Base-by-base conservation (phyloP, 64 coral and sea anemone species). In the Dendronephthya gigantea region DNA sequence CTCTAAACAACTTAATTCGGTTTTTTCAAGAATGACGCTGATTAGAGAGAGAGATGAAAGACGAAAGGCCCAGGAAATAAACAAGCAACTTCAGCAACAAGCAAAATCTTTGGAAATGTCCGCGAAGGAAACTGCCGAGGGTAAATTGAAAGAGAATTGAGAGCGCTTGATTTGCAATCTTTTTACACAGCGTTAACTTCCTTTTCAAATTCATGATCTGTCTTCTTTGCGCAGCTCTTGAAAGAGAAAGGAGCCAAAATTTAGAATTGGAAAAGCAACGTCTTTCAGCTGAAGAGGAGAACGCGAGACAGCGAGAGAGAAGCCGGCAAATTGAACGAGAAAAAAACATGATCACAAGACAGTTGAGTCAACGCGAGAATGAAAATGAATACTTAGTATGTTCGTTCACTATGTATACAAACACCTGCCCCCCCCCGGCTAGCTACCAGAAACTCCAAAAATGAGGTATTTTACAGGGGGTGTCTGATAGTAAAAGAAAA, bases 191-290 rank as follows among this genome's bases (percentile, higher is more conserved):
- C n/a, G n/a, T n/a, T n/a, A n/a, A n/a, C n/a, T n/a, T n/a, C n/a
- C n/a, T n/a, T n/a, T n/a, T n/a, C n/a, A n/a, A n/a, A n/a, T n/a
- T n/a, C n/a, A n/a, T n/a, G n/a, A n/a, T n/a, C n/a, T n/a, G 13
- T 7, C 13, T 52, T 52, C 50, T 23, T 7, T 29, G 10, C 30
- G 28, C 30, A 79, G 72, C 72, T 79, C 36, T 79, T 14, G 31
- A 79, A 35, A 8, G 36, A 33, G 72, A 34, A 29, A 34, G 29
- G 13, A 1, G 36, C 30, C 1, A 79, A 7, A 79, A 79, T 19
- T 33, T 79, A 33, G 72, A 79, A 39, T 34, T 79, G 25, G 72
- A 79, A 79, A 79, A 39, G 29, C 72, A 79, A 79, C 72, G 72
- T 35, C 1, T 33, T 79, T 36, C 36, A 4, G 55, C 55, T 7